phyloP scores from a whole-genome alignment of 2,113 vertebrate species.

The Labeo catla region DNA sequence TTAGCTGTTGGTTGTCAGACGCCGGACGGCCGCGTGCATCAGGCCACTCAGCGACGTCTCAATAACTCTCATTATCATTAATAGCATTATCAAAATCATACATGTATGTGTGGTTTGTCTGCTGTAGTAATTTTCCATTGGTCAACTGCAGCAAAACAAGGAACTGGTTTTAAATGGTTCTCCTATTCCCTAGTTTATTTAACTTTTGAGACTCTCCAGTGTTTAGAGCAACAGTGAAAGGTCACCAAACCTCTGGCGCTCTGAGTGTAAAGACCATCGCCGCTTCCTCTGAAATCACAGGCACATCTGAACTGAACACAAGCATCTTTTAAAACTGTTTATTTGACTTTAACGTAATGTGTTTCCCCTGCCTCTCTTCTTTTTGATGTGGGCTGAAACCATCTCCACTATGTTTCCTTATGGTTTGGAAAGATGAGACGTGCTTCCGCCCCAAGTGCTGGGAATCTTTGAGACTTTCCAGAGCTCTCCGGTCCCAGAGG shows the following conservation, averaged over 20 bases:
- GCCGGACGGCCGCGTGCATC: not conserved
- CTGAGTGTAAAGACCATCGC: not conserved
- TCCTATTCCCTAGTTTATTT: not conserved
- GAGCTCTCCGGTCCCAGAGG: not conserved
- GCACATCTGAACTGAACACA: not conserved
- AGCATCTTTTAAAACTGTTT: constrained; percentile 13
- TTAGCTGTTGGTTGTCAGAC: constrained; percentile 16
- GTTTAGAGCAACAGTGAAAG: constrained; percentile 8
- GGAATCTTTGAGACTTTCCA: constrained; percentile 51
- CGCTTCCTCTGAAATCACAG: constrained; percentile 13
- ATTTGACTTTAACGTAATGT: constrained; percentile 23
- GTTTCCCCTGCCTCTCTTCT: constrained; percentile 33
- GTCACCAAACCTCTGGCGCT: constrained; percentile 5
- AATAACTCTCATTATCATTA: not conserved
- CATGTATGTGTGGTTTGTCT: not conserved
- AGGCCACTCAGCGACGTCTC: not conserved
- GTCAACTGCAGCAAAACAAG: constrained; percentile 2
- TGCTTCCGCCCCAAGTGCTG: constrained; percentile 35
- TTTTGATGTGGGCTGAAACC: constrained; percentile 39
- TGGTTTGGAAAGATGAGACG: constrained; percentile 36
- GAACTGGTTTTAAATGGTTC: not conserved
- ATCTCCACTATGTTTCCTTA: constrained; percentile 46
- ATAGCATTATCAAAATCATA: too few species aligned
- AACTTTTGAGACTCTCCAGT: not conserved
- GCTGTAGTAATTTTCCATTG: not conserved